Conservation (phyloP, 2,888 invertebrate genomes). For the Eudasyphora cyanicolor region DNA sequence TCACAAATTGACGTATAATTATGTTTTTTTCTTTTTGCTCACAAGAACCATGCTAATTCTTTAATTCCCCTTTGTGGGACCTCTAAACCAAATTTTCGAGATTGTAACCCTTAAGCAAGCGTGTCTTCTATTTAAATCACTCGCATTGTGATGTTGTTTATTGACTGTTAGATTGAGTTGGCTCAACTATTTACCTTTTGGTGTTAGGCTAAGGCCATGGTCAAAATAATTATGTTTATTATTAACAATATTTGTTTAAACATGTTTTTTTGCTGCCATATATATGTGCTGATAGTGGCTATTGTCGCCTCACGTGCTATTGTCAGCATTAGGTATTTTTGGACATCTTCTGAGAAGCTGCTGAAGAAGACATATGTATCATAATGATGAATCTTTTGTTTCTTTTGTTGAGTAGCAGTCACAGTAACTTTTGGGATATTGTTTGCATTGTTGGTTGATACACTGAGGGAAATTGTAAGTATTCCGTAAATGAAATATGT, state of each 20-base stretch:
- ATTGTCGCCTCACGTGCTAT: background rate
- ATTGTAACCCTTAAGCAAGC: background rate
- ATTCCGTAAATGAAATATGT: no score
- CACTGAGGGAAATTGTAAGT: no score
- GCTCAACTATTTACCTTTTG: constrained; percentile 3
- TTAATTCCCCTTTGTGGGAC: background rate
- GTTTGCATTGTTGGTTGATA: no score
- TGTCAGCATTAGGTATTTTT: background rate
- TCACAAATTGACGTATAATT: background rate
- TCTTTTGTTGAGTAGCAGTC: background rate
- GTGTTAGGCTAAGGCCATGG: constrained; percentile 28
- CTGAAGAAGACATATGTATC: background rate
- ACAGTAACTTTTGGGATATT: no score
- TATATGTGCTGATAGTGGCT: background rate
- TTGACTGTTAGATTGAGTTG: background rate
- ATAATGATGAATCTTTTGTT: background rate
- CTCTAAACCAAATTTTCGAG: background rate
- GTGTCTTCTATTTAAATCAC: background rate
- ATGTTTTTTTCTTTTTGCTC: background rate
- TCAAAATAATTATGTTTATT: background rate
- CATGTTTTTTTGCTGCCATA: background rate
- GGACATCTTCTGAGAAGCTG: background rate
- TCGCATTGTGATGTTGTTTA: background rate
- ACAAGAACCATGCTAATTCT: background rate
- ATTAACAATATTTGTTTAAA: constrained; percentile 5